phyloP scores from a whole-genome alignment of 2,797 vertebrate genomes.

The Natrix natrix region DNA sequence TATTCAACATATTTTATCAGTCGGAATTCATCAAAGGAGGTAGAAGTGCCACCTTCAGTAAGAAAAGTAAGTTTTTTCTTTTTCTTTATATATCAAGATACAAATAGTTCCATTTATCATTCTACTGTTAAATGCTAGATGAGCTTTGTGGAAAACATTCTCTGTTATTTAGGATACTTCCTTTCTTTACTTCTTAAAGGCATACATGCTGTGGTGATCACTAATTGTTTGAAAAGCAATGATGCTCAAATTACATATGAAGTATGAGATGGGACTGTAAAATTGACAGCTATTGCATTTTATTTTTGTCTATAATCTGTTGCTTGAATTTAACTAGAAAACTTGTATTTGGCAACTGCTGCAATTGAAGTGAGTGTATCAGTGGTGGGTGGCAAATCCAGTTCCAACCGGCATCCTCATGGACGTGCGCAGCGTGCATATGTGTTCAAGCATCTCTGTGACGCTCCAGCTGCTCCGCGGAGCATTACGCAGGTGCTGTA shows the following conservation, averaged over 20 bases:
- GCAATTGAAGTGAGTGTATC: not conserved
- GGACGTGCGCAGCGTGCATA: no score
- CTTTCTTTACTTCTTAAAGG: not conserved
- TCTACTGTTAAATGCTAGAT: not conserved
- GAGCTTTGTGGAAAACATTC: not conserved
- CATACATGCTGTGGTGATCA: not conserved
- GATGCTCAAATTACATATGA: no score
- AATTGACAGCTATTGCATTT: not conserved
- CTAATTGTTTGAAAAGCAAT: not conserved
- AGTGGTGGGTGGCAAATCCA: no score
- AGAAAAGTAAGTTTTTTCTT: slow-evolving; percentile 13
- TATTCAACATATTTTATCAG: not conserved
- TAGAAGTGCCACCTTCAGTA: slow-evolving; percentile 8
- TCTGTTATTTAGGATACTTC: not conserved
- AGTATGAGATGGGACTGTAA: not conserved
- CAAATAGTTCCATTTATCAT: not conserved
- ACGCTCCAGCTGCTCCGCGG: no score
- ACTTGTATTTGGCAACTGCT: not conserved
- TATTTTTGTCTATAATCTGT: not conserved
- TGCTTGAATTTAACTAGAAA: not conserved
- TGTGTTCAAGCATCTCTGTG: no score
- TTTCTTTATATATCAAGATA: not conserved
- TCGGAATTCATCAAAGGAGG: slow-evolving; percentile 10
- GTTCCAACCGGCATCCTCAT: no score
- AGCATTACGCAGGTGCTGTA: no score